A percentile compares a stretch with the other conserved stretches of the same genome.
Evolutionary conservation across 1,140 invertebrate genomes (phyloP).

Genomic region (Chionoecetes opilio): DNA sequence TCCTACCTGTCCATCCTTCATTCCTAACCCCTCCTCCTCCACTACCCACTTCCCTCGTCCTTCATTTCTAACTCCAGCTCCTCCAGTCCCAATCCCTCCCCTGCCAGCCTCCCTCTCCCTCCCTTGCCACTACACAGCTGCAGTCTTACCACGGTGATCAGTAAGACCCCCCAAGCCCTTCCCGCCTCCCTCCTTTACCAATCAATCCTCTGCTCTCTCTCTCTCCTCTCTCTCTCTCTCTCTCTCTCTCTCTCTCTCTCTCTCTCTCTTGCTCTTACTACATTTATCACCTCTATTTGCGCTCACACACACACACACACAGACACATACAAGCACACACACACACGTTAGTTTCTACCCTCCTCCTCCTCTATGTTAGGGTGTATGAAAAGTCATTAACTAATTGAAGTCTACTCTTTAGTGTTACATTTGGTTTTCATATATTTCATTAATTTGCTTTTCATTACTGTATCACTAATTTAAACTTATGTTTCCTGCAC

Average conservation of each 20-base stretch:
- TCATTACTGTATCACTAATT: no score
- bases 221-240: conserved; percentile 52
- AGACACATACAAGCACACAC: neutral
- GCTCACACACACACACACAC: neutral
- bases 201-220: conserved; percentile 43
- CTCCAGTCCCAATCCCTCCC: neutral
- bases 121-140: neutral
- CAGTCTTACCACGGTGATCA: conserved; percentile 14
- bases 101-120: neutral
- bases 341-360: neutral
- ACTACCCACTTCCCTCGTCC: neutral
- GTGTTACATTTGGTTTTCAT: no score
- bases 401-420: no score
- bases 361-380: neutral
- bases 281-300: no score
- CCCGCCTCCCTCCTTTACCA: conserved; percentile 10
- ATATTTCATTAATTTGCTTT: no score
- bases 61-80: neutral
- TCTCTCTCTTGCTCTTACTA: conserved; percentile 34
- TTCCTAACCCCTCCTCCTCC: neutral
- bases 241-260: conserved; percentile 54
- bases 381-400: no score
- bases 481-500: no score
- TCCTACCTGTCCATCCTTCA: no score
- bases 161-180: neutral